These are phyloP conservation scores for Melanaphis sacchari DNA, from an alignment of 1,140 invertebrate genomes.

Conservation along the genomic window DNA sequence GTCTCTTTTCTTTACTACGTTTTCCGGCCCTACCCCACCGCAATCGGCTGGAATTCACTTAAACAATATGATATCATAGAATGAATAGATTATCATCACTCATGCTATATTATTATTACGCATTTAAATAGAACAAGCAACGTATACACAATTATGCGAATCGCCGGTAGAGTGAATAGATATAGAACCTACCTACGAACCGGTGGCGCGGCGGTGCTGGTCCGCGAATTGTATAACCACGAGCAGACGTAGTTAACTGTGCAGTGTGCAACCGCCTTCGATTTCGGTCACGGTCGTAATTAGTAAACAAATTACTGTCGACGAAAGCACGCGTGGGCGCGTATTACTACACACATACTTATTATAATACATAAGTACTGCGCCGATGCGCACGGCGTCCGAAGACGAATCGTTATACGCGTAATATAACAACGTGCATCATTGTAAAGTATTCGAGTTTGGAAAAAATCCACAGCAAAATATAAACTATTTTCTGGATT, in stretches of 20 bases:
- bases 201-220: neutral
- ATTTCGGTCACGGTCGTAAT: slow-evolving; percentile 6
- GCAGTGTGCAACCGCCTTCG: neutral
- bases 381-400: neutral
- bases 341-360: neutral
- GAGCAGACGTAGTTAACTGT: neutral
- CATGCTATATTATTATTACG: neutral
- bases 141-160: neutral
- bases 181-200: neutral
- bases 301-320: neutral
- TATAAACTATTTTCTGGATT: neutral
- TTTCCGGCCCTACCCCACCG: too few relatives aligned
- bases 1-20: too few relatives aligned
- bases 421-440: neutral
- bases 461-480: neutral
- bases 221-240: neutral
- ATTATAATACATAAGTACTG: neutral
- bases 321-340: neutral
- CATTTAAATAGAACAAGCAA: neutral
- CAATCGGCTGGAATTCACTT: neutral
- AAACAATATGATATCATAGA: neutral
- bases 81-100: too few relatives aligned
- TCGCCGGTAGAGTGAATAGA: neutral
- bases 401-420: neutral
- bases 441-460: neutral